Percentiles rank a stretch among this genome's conserved stretches.
Conservation (phyloP, 2,888 invertebrate species). For the Chrysolina oricalcia region DNA sequence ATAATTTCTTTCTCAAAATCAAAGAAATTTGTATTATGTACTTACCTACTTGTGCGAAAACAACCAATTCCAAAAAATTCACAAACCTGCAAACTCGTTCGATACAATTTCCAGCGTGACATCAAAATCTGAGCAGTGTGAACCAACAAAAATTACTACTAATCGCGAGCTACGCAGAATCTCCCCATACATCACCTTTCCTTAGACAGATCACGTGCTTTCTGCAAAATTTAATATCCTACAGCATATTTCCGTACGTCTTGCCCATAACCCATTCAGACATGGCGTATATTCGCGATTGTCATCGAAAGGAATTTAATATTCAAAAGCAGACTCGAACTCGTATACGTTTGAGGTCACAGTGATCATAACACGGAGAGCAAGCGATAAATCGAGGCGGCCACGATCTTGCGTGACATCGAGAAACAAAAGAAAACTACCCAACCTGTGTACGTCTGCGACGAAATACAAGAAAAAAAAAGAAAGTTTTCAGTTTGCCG, state of each 20-base stretch:
- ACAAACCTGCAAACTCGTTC: too few relatives aligned
- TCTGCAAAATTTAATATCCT: conserved; percentile 14
- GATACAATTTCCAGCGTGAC: too few relatives aligned
- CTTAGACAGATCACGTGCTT: conserved; percentile 4
- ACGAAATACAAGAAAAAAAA: conserved; percentile 19
- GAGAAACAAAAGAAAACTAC: conserved; percentile 32
- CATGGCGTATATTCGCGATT: conserved; percentile 21
- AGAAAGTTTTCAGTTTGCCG: conserved; percentile 1
- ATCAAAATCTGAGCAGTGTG: too few relatives aligned
- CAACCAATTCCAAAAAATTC: too few relatives aligned
- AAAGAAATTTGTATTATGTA: too few relatives aligned
- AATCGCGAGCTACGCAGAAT: too few relatives aligned
- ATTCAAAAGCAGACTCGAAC: conserved; percentile 18
- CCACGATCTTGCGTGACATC: conserved; percentile 32
- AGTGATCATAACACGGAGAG: conserved; percentile 36
- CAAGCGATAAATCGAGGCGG: conserved; percentile 34
- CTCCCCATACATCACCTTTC: not conserved
- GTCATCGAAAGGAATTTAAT: conserved; percentile 23
- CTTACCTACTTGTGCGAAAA: too few relatives aligned
- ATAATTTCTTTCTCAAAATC: too few relatives aligned
- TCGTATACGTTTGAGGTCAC: conserved; percentile 38
- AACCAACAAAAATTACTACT: too few relatives aligned
- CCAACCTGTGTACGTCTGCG: conserved; percentile 22
- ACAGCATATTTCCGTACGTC: conserved; percentile 14
- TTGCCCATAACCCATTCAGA: conserved; percentile 18